Evolutionary conservation across 1,140 invertebrate genomes (phyloP), one percentile per base, ranked within the genome.

Genomic region (Diuraphis noxia): DNA sequence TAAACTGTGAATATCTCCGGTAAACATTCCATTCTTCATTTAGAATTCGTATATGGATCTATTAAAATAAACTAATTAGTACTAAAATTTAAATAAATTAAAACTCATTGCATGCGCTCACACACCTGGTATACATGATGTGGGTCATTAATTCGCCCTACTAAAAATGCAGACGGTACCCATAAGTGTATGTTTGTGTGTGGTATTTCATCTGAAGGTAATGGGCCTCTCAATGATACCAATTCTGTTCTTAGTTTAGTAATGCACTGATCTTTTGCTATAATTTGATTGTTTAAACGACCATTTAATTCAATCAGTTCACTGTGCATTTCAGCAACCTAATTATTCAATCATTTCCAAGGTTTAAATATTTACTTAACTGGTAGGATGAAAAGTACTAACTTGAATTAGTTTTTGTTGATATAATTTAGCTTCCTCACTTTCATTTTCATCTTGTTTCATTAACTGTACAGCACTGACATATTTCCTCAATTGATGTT

Each of bases 251-350:
- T 95, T 7, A 97, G 93, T 92, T 95, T 94, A 87, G 95, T 95
- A 21, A 97, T 94, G 63, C 96, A 94, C 88, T 94, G 94, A 40
- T 93, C 93, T 93, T 93, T 93, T 34, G 77, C 91, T 40, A 94
- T 93, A 17, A 96, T 92, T 63, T 94, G 93, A 36, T 94, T 93
- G 92, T 96, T 95, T 38, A 96, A 93, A 93, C 95, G 93, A 41
- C 96, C 96, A 95, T 98, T 99, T 93, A 98, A 98, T 94, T 99
- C 98, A 96, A 99, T 98, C 36, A 99, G 94, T 94, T 99, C 98
- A 2, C 97, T 98, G 94, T 98, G 98, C 98, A 99, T 99, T 94
- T 99, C 97, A 25, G 98, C 98, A 2, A 99, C 97, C 95, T 93
- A 79, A 36, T 82, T 34, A 87, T 63, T 56, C 36, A 88, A n/a